Conservation (phyloP, 2,113 vertebrate genomes). For the Zosterops lateralis region DNA sequence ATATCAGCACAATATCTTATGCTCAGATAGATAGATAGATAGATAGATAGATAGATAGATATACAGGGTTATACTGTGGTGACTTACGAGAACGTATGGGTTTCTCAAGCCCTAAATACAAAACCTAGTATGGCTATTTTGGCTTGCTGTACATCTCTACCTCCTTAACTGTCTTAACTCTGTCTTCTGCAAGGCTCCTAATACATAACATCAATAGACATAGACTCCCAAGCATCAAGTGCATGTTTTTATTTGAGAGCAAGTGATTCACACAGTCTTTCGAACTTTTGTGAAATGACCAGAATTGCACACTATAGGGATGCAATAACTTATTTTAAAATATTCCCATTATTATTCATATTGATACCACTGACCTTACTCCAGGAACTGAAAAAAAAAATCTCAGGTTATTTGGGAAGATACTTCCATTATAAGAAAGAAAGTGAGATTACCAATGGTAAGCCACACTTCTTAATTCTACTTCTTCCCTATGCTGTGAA, state of each 20-base stretch:
- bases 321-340: neutral
- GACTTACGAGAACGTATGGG: accelerated
- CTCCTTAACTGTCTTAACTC: neutral
- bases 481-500: neutral
- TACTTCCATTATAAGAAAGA: neutral
- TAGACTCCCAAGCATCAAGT: neutral
- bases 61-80: neutral
- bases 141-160: neutral
- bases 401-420: neutral
- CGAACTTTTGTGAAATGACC: neutral
- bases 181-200: neutral
- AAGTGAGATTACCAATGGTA: neutral
- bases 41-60: no score
- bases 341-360: neutral
- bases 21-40: neutral
- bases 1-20: neutral
- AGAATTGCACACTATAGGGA: neutral
- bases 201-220: neutral
- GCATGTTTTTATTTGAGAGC: neutral
- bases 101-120: neutral
- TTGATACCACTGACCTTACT: neutral
- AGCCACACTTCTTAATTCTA: neutral
- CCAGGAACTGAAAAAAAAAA: neutral
- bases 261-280: neutral
- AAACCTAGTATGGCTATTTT: neutral